Evolutionary conservation across 2,113 vertebrate species (phyloP).

Genomic region (Oostethus manadensis): DNA sequence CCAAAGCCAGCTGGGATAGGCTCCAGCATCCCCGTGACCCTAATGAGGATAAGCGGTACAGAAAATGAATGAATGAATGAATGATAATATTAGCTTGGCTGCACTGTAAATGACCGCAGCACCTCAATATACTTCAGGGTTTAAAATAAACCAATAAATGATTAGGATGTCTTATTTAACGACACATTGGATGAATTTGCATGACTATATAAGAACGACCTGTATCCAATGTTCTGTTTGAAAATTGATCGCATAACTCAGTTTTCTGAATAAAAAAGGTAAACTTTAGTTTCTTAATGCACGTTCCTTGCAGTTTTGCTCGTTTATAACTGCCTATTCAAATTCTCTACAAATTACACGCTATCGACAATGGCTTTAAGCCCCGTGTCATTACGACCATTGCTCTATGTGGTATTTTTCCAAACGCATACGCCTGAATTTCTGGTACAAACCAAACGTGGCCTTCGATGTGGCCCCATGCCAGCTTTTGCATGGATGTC

Average conservation of each 20-base stretch:
- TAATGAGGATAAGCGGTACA: too few relatives aligned
- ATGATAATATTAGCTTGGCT: too few relatives aligned
- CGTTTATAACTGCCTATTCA: constrained; percentile 21
- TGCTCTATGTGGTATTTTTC: constrained; percentile 5
- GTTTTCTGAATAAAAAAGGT: constrained; percentile 36
- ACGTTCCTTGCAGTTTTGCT: constrained; percentile 14
- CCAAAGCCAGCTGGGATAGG: too few relatives aligned
- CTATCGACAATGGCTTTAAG: constrained; percentile 1
- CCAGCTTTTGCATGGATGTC: constrained; percentile 28
- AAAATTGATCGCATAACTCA: constrained; percentile 46
- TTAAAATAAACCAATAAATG: too few relatives aligned
- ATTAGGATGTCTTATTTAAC: too few relatives aligned
- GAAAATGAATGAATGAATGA: too few relatives aligned
- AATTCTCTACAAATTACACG: not conserved
- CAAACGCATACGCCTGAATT: constrained; percentile 19
- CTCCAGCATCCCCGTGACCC: too few relatives aligned
- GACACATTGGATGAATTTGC: too few relatives aligned
- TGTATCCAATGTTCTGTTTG: constrained; percentile 44
- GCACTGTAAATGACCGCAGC: too few relatives aligned
- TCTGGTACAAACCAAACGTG: constrained; percentile 28
- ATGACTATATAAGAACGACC: too few relatives aligned
- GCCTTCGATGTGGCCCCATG: constrained; percentile 33
- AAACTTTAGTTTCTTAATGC: constrained; percentile 27
- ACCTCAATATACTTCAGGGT: too few relatives aligned
- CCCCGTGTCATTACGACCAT: constrained; percentile 10